Percentiles rank a stretch among this genome's conserved stretches.
phyloP scores from a whole-genome alignment of 2,113 vertebrate genomes.

The Megalops atlanticus region DNA sequence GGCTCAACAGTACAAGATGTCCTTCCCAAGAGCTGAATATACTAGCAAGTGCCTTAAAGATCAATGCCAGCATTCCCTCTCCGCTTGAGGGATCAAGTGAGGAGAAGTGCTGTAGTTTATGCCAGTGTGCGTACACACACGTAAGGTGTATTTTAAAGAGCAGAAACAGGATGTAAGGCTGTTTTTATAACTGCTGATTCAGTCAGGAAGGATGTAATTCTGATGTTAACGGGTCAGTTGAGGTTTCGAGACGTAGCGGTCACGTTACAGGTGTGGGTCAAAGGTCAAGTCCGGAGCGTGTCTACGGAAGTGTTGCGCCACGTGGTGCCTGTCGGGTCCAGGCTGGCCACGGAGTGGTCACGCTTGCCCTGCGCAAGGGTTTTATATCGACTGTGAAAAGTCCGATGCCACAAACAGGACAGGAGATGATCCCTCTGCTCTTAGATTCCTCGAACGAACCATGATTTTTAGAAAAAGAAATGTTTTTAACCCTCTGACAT shows the following conservation, averaged over 20 bases:
- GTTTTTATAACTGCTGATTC: background rate
- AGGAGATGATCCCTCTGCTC: conserved; percentile 38
- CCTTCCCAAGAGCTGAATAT: background rate
- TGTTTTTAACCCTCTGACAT: background rate
- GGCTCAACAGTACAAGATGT: background rate
- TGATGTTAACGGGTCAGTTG: background rate
- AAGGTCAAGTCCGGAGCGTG: conserved; percentile 58
- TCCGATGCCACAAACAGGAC: conserved; percentile 34
- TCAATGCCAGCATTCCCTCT: background rate
- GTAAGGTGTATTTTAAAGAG: background rate
- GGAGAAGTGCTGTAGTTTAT: conserved; percentile 12
- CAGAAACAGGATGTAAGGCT: background rate
- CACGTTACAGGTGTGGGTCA: conserved; percentile 48
- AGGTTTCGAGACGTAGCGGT: background rate
- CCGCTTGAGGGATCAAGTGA: background rate
- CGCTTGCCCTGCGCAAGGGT: background rate
- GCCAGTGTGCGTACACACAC: background rate
- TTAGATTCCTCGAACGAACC: background rate
- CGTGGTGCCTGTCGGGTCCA: too few relatives aligned
- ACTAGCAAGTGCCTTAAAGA: background rate
- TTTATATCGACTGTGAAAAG: conserved; percentile 43
- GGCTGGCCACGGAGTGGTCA: too few relatives aligned
- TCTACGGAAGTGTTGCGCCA: conserved; percentile 59
- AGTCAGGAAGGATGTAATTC: background rate
- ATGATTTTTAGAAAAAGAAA: background rate